Base-by-base conservation (phyloP, 2,888 invertebrate genomes). In the Acronicta aceris region DNA sequence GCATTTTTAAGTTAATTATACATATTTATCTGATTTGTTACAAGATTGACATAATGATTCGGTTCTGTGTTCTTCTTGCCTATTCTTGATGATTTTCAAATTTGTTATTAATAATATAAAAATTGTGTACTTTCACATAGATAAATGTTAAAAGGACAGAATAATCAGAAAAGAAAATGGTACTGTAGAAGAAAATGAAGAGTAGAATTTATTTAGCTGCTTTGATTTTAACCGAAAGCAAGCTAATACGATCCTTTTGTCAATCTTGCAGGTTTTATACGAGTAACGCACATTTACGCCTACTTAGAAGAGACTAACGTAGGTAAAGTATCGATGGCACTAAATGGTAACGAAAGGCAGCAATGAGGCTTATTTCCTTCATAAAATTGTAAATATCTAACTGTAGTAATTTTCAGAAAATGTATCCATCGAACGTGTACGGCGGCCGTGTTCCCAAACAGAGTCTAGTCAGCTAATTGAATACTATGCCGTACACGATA, bases 181-280 rank as follows among this genome's bases (percentile, higher is more conserved):
- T 3, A 21, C 21, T 2, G 4, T 21, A 3, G 2, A 21, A 21
- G 21, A 21, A 21, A 21, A 21, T 21, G 21, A 21, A n/a, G n/a
- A n/a, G n/a, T n/a, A n/a, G n/a, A n/a, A n/a, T n/a, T n/a, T n/a
- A n/a, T n/a, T n/a, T n/a, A n/a, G n/a, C n/a, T n/a, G n/a, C n/a
- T n/a, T n/a, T n/a, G n/a, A n/a, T n/a, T n/a, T n/a, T n/a, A n/a
- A n/a, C n/a, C n/a, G n/a, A n/a, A n/a, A n/a, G n/a, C n/a, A n/a
- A n/a, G n/a, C n/a, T n/a, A n/a, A 21, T 21, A 45, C 8, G 9
- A 38, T 51, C 53, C 57, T 73, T 70, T 42, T 70, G 74, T 53
- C 69, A 68, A 67, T 70, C 73, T 73, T 73, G 68, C 62, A 54
- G 61, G 36, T 53, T 60, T 59, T 53, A 56, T 59, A 53, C 50